phyloP scores from a whole-genome alignment of 2,113 vertebrate species.

The Alectura lathami region DNA sequence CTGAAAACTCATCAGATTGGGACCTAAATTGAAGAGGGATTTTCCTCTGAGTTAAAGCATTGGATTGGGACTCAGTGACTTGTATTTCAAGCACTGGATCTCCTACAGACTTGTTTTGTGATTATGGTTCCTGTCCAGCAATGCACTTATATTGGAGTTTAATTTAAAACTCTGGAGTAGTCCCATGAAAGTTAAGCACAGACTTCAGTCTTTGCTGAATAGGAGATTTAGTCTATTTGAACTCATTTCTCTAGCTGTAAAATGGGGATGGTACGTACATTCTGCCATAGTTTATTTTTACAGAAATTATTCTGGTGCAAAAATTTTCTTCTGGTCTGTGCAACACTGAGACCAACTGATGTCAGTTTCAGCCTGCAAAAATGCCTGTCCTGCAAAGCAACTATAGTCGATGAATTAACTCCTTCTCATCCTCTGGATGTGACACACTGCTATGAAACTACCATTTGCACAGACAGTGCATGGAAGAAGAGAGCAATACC shows the following conservation, averaged over 20 bases:
- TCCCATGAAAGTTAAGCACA: constrained; percentile 13
- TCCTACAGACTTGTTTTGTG: neutral
- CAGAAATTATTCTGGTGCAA: neutral
- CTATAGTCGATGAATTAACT: neutral
- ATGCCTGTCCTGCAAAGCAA: neutral
- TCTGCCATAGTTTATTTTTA: constrained; percentile 26
- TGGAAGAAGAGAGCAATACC: neutral
- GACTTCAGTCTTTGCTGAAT: constrained; percentile 16
- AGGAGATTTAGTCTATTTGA: constrained; percentile 11
- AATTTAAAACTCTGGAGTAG: constrained; percentile 39
- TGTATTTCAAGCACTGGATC: constrained; percentile 24
- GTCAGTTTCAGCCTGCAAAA: neutral
- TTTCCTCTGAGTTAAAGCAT: neutral
- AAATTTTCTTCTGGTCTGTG: neutral
- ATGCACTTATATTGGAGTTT: constrained; percentile 28
- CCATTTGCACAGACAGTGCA: neutral
- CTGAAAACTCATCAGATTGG: constrained; percentile 20
- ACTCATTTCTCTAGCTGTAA: neutral
- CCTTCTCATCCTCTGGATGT: neutral
- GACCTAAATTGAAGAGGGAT: constrained; percentile 26
- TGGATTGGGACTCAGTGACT: neutral
- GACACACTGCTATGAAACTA: neutral
- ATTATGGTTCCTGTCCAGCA: constrained; percentile 44
- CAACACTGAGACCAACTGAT: neutral
- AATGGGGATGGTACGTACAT: constrained; percentile 1